Conservation (phyloP, 2,888 invertebrate genomes). For the Leucophenga maculata region DNA sequence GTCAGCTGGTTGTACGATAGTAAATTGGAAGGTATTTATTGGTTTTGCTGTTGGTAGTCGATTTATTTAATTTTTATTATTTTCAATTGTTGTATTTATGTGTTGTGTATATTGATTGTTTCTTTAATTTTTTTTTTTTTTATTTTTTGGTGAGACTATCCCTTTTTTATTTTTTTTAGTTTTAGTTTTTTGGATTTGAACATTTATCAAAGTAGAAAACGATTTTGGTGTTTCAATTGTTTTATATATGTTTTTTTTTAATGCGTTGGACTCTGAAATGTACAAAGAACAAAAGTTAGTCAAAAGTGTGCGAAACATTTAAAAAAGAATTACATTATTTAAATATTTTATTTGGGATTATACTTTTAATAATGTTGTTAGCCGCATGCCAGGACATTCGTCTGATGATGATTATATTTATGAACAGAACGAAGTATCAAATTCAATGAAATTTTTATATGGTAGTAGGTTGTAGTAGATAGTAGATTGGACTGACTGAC, state of each 20-base stretch:
- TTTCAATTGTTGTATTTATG: neutral
- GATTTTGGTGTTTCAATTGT: slow-evolving; percentile 49
- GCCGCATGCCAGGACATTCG: slow-evolving; percentile 11
- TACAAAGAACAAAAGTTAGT: slow-evolving; percentile 51
- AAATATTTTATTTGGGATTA: neutral
- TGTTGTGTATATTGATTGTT: neutral
- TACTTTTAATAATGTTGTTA: slow-evolving; percentile 2
- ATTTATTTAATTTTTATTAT: neutral
- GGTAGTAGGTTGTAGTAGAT: too few relatives aligned
- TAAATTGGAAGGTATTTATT: too few relatives aligned
- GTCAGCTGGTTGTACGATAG: too few relatives aligned
- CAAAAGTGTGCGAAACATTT: slow-evolving; percentile 19
- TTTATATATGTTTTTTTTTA: slow-evolving; percentile 47
- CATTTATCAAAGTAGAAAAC: slow-evolving; percentile 70
- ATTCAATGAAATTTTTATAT: too few relatives aligned
- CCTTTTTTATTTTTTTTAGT: slow-evolving; percentile 23
- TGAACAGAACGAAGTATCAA: too few relatives aligned
- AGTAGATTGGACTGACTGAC: too few relatives aligned
- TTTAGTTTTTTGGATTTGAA: slow-evolving; percentile 55
- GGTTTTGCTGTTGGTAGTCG: too few relatives aligned
- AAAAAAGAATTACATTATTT: neutral
- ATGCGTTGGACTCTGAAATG: slow-evolving; percentile 69
- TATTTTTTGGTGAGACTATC: neutral
- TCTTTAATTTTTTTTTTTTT: neutral
- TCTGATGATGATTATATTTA: neutral